Base-by-base conservation (phyloP, 2,113 vertebrate genomes). In the Conger conger region DNA sequence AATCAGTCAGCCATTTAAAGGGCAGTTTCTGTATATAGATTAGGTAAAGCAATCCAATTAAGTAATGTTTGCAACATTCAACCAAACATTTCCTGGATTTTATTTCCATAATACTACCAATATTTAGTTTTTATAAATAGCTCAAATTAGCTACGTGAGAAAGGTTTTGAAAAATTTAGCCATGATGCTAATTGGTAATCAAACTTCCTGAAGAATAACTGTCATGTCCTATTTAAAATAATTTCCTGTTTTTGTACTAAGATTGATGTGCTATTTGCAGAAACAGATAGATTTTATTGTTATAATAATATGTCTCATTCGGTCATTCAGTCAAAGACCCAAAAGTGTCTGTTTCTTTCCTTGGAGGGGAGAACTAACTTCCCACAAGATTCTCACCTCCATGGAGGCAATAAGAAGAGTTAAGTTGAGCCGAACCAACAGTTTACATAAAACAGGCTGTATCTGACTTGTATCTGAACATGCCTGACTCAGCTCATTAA, bases 371-470 rank as follows among this genome's bases (percentile, higher is more conserved):
- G 13, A 4, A 68, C 23, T n/a, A 4, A 63, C 11, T 73, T 73
- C 33, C 68, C n/a, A 33, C 6, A 33, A 13, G 27, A 73, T 73
- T 73, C n/a, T 73, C n/a, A 7, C n/a, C n/a, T 73, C 68, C 68
- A 33, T 2, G 30, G 27, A 73, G 27, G 2, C 68, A 73, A 8
- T 73, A 73, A 73, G 68, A 73, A 33, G 6, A 33, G 27, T 73
- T 13, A 73, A 33, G 9, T 73, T 1, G 4, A 73, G 68, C 27
- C 9, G 30, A 30, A 13, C 68, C n/a, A 73, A 63, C 20, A 63
- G 33, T 68, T 63, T 45, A 82, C 53, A 82, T 37, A 63, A 37
- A 82, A 63, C 35, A 36, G 37, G 40, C 60, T n/a, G n/a, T n/a
- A n/a, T n/a, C 17, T 68, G 36, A 63, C 60, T 60, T 54, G 16